A percentile compares a stretch with the other conserved stretches of the same genome.
Evolutionary conservation across 2,113 vertebrate genomes (phyloP).

Genomic region (Myrmecobius fasciatus): DNA sequence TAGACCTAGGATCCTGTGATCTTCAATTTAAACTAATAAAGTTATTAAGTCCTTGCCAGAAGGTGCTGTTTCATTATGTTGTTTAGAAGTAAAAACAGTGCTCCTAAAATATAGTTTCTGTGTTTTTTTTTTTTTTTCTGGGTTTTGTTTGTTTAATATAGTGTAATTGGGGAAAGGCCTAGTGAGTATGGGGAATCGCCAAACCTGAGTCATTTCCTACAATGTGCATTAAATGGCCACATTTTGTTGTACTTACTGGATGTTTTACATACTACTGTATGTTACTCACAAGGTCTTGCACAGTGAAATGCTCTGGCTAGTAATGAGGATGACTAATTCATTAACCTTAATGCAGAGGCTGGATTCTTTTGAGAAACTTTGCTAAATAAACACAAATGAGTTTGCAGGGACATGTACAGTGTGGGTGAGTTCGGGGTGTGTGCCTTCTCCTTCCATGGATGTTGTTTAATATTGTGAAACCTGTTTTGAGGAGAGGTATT

Average conservation of each 20-base stretch:
- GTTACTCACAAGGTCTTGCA: not conserved
- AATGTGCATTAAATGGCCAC: not conserved
- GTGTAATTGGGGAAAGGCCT: not conserved
- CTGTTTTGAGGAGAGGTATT: not conserved
- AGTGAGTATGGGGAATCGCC: not conserved
- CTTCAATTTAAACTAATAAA: not conserved
- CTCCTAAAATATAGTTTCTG: not conserved
- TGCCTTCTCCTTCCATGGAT: not conserved
- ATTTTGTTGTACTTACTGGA: not conserved
- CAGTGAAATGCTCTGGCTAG: not conserved
- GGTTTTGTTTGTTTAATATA: not conserved
- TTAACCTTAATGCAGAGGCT: not conserved
- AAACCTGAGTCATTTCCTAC: not conserved
- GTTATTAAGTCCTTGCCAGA: not conserved
- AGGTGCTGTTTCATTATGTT: not conserved
- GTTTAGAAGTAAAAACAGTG: not conserved
- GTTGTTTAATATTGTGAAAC: slow-evolving; percentile 10
- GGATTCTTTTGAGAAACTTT: not conserved
- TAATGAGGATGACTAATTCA: slow-evolving; percentile 7
- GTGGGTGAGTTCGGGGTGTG: not conserved
- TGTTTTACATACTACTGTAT: not conserved
- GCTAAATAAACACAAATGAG: slow-evolving; percentile 5
- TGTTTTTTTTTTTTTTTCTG: not conserved
- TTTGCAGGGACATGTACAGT: slow-evolving; percentile 5
- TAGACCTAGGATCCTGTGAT: not conserved